phyloP scores from a whole-genome alignment of 1,140 invertebrate genomes.

The Procambarus clarkii region DNA sequence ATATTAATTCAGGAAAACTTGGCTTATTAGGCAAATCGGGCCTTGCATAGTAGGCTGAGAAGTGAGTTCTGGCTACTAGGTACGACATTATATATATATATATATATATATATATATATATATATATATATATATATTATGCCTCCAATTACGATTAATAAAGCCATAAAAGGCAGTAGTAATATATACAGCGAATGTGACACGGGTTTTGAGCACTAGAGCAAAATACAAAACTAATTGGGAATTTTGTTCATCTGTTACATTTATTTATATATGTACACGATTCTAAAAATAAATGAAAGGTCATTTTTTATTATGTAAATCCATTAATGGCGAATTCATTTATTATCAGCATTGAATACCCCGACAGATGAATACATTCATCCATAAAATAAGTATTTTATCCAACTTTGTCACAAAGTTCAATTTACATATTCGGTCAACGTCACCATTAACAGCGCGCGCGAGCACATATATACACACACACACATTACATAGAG shows the following conservation, averaged over 20 bases:
- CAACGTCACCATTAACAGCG: background rate
- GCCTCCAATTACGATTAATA: background rate
- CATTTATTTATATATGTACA: background rate
- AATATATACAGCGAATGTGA: background rate
- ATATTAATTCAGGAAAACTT: too few species aligned
- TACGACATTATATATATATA: too few species aligned
- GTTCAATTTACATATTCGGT: background rate
- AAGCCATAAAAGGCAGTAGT: background rate
- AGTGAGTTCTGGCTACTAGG: too few species aligned
- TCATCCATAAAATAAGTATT: background rate
- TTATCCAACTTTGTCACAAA: background rate
- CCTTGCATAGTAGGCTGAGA: too few species aligned
- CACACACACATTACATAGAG: too few species aligned
- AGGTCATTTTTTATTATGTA: background rate
- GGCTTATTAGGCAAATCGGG: too few species aligned
- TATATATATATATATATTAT: slow-evolving; percentile 20
- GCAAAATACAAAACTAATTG: too few species aligned
- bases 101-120: too few species aligned
- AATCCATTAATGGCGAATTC: background rate
- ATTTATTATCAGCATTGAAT: background rate
- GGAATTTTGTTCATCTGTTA: too few species aligned
- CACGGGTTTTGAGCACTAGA: too few species aligned
- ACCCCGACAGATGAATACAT: background rate
- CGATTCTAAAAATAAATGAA: background rate
- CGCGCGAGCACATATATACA: too few species aligned